Conservation (phyloP, 2,113 vertebrate species). For the Deroptyus accipitrinus region DNA sequence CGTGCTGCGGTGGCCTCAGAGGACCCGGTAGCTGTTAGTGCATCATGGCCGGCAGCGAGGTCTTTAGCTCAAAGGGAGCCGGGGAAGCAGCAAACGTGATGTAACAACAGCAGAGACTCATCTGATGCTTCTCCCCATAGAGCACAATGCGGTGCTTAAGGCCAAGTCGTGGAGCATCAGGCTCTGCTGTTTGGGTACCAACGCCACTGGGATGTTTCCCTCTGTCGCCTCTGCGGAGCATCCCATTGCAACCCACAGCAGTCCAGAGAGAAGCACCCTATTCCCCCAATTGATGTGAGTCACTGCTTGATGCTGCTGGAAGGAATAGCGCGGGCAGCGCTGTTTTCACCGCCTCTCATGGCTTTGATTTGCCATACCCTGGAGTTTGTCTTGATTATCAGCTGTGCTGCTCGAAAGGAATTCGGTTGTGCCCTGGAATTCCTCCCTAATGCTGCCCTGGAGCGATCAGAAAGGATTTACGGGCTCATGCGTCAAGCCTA, state of each 20-base stretch:
- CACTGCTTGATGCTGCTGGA: not conserved
- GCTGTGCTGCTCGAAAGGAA: not conserved
- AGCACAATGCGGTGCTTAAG: not conserved
- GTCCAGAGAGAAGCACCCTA: not conserved
- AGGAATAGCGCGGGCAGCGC: accelerated
- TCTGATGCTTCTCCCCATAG: not conserved
- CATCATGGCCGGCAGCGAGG: not conserved
- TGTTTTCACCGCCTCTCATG: accelerated
- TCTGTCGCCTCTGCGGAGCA: not conserved
- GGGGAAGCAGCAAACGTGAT: not conserved
- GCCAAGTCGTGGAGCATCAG: not conserved
- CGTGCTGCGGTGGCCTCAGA: not conserved
- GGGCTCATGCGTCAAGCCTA: not conserved
- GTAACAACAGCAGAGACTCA: not conserved
- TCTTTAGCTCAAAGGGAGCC: not conserved
- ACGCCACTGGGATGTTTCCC: accelerated
- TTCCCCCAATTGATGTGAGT: not conserved
- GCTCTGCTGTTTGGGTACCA: not conserved
- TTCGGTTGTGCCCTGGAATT: not conserved
- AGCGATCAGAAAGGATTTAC: not conserved
- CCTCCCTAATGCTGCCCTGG: not conserved
- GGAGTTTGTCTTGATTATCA: not conserved
- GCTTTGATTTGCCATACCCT: not conserved
- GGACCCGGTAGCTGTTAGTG: not conserved
- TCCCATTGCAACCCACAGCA: accelerated